phyloP scores from a whole-genome alignment of 2,888 invertebrate genomes.

The Epicampocera succincta region DNA sequence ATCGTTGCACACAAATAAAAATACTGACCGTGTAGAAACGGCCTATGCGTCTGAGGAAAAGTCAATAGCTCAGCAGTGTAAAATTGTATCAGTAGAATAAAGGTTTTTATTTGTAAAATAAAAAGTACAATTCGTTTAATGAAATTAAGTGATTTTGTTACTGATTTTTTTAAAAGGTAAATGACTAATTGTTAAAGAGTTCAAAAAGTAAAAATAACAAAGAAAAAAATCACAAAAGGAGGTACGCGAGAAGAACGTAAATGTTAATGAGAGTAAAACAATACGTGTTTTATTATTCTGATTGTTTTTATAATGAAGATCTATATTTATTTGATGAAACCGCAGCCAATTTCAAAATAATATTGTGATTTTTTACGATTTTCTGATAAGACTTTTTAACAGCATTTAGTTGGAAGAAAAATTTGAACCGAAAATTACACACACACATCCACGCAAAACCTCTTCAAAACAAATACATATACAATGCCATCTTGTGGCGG shows the following conservation, averaged over 20 bases:
- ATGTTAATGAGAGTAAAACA: conserved; percentile 22
- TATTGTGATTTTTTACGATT: background rate
- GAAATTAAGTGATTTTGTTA: conserved; percentile 1
- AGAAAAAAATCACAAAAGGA: background rate
- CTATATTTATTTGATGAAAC: conserved; percentile 29
- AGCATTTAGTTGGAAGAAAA: conserved; percentile 18
- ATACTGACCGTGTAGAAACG: conserved; percentile 23
- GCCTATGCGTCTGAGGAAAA: conserved; percentile 29
- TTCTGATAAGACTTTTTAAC: background rate
- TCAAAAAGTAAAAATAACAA: conserved; percentile 12
- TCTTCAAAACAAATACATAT: background rate
- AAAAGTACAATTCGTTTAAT: conserved; percentile 33
- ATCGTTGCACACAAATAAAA: too few relatives aligned
- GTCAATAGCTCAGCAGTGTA: conserved; percentile 38
- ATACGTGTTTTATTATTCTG: conserved; percentile 51
- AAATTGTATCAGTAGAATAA: conserved; percentile 25
- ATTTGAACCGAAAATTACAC: conserved; percentile 2
- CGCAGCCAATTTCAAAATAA: conserved; percentile 13
- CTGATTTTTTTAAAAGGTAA: conserved; percentile 7
- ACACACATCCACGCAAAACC: background rate
- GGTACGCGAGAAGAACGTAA: conserved; percentile 38
- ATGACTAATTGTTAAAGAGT: background rate
- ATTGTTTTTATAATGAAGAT: conserved; percentile 2
- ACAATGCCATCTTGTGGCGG: conserved; percentile 72
- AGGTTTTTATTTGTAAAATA: conserved; percentile 12